These are phyloP conservation scores for Phrynocephalus guinanensis DNA, from an alignment of 2,797 vertebrate species.

Conservation along the genomic window DNA sequence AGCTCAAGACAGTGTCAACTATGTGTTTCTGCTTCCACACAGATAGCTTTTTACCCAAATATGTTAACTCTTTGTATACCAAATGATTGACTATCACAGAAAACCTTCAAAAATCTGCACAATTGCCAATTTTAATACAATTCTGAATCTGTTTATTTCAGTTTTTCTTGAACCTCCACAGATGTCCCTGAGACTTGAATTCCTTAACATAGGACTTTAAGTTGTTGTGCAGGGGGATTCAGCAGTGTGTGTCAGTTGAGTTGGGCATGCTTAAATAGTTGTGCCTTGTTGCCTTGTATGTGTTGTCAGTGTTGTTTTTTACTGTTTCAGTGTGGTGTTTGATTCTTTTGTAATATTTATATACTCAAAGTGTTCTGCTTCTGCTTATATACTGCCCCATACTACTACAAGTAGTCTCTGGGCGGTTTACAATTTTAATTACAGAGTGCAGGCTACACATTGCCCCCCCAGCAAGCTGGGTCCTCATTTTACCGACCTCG, in stretches of 20 bases:
- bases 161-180: background rate
- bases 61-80: background rate
- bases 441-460: too few species aligned
- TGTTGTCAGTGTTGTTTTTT: too few species aligned
- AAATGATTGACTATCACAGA: background rate
- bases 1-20: background rate
- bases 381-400: too few species aligned
- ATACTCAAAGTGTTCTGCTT: too few species aligned
- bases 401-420: too few species aligned
- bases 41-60: background rate
- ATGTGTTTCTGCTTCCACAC: background rate
- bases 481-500: too few species aligned
- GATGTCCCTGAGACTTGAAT: background rate
- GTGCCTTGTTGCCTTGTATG: too few species aligned
- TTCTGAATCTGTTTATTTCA: background rate
- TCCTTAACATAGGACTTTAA: background rate
- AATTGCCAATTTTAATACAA: background rate
- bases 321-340: too few species aligned
- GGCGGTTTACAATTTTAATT: too few species aligned
- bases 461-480: too few species aligned
- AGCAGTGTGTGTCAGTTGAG: background rate
- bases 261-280: background rate
- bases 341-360: too few species aligned
- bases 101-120: background rate
- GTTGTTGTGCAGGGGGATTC: background rate